Evolutionary conservation across 2,888 invertebrate genomes (phyloP).

Genomic region (Campaea margaritaria): DNA sequence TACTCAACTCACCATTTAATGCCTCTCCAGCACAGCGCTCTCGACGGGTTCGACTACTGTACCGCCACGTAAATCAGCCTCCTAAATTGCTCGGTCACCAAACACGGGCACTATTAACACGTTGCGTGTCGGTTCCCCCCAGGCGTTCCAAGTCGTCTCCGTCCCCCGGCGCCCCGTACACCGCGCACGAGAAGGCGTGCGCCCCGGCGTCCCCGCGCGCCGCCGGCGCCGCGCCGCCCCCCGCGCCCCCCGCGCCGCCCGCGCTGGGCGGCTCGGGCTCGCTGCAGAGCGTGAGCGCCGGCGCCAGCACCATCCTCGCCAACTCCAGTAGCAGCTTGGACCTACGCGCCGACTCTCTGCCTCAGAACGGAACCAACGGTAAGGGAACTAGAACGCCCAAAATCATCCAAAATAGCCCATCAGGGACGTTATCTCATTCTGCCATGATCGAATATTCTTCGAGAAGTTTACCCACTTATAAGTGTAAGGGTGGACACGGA

Average conservation of each 20-base stretch:
- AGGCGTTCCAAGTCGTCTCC: slow-evolving; percentile 58
- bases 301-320: slow-evolving; percentile 86
- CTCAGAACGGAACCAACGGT: slow-evolving; percentile 21
- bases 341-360: slow-evolving; percentile 46
- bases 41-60: no score
- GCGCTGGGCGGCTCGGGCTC: slow-evolving; percentile 65
- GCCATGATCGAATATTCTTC: no score
- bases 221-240: slow-evolving; percentile 19
- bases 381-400: slow-evolving; percentile 3
- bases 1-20: no score
- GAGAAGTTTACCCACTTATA: no score
- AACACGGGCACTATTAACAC: no score
- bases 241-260: slow-evolving; percentile 18
- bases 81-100: no score
- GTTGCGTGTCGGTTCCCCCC: slow-evolving; percentile 2
- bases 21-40: no score
- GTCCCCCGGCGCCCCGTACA: slow-evolving; percentile 46
- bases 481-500: no score
- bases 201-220: slow-evolving; percentile 28
- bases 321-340: slow-evolving; percentile 79
- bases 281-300: slow-evolving; percentile 83
- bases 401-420: not conserved
- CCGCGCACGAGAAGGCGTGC: slow-evolving; percentile 52
- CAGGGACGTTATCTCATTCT: not conserved
- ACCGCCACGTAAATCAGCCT: no score